Conservation (phyloP, 2,888 invertebrate species). For the Cerceris rybyensis region DNA sequence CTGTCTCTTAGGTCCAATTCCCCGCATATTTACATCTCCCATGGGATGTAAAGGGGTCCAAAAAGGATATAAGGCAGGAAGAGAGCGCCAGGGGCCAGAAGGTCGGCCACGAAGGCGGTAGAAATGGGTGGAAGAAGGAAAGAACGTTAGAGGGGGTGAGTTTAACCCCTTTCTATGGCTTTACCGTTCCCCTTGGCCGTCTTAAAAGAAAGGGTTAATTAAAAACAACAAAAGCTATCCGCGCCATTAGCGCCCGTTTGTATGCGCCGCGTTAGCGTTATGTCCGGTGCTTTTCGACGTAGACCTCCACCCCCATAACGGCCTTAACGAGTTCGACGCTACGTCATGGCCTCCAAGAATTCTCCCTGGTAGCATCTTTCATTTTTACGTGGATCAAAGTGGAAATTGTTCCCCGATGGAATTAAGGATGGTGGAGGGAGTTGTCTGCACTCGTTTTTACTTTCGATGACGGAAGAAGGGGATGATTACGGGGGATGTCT, state of each 20-base stretch:
- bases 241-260: conserved; percentile 81
- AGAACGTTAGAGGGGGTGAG: conserved; percentile 30
- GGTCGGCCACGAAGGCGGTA: conserved; percentile 16
- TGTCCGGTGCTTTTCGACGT: conserved; percentile 68
- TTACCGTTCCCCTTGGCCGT: conserved; percentile 76
- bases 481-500: too few relatives aligned
- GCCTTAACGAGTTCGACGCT: conserved; percentile 68
- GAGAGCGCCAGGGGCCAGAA: conserved; percentile 46
- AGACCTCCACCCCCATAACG: conserved; percentile 39
- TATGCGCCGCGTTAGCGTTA: conserved; percentile 80
- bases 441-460: too few relatives aligned
- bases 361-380: conserved; percentile 32
- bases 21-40: conserved; percentile 80
- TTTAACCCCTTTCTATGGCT: conserved; percentile 68
- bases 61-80: conserved; percentile 53
- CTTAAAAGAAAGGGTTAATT: conserved; percentile 82
- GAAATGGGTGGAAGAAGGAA: conserved; percentile 54
- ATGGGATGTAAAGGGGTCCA: conserved; percentile 68
- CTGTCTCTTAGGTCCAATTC: conserved; percentile 80
- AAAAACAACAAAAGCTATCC: conserved; percentile 82
- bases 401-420: conserved; percentile 51
- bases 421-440: conserved; percentile 28
- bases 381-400: conserved; percentile 46
- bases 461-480: too few relatives aligned
- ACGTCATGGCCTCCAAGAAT: conserved; percentile 45